phyloP scores from a whole-genome alignment of 2,797 vertebrate species.

The Hybognathus amarus region DNA sequence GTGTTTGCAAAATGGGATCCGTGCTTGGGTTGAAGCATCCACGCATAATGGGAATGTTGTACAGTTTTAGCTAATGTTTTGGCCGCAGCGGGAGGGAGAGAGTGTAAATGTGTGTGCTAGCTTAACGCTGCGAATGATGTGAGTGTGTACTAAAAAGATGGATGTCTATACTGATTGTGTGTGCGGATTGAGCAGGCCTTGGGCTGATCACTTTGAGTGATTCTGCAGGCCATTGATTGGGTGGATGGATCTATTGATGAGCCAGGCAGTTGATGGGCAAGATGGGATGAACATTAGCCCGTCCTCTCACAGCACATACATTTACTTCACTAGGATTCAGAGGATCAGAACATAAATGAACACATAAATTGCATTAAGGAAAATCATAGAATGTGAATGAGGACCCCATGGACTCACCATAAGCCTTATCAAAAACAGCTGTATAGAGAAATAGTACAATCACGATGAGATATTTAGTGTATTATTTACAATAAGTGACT shows the following conservation, averaged over 20 bases:
- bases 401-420: background rate
- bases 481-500: background rate
- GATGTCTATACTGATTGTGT: constrained; percentile 86
- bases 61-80: constrained; percentile 25
- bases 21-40: constrained; percentile 8
- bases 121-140: constrained; percentile 52
- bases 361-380: background rate
- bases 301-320: constrained; percentile 31
- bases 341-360: constrained; percentile 5
- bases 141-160: constrained; percentile 74
- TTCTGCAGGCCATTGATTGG: constrained; percentile 80
- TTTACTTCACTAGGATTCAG: constrained; percentile 8
- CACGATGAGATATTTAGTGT: background rate
- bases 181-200: constrained; percentile 82
- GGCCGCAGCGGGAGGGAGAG: constrained; percentile 20
- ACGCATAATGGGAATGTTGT: constrained; percentile 23
- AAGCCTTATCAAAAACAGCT: background rate
- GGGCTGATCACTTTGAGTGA: constrained; percentile 86
- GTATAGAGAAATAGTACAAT: background rate
- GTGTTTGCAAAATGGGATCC: constrained; percentile 24
- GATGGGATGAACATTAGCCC: constrained; percentile 64
- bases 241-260: constrained; percentile 83
- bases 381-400: background rate
- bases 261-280: constrained; percentile 66
- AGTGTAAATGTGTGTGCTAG: constrained; percentile 57